A percentile compares a stretch with the other conserved stretches of the same genome.
Evolutionary conservation across 1,140 invertebrate genomes (phyloP).

Genomic region (Macrosteles quadrilineatus): DNA sequence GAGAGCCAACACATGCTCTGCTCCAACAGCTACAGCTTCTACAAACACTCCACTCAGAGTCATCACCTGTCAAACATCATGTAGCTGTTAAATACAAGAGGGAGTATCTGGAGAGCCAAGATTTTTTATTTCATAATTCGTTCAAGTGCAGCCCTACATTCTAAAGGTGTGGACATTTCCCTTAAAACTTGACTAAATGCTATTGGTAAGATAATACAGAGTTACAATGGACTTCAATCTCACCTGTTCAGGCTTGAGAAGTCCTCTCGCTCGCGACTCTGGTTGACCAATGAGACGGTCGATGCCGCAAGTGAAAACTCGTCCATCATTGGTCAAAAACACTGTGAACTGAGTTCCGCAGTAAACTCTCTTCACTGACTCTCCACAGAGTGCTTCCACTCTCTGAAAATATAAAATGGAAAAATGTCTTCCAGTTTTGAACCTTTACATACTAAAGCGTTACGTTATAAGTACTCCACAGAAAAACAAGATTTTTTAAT

Average conservation of each 20-base stretch:
- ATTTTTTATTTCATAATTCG: neutral
- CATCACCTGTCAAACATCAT: constrained; percentile 48
- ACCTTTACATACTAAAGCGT: no score
- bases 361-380: constrained; percentile 61
- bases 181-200: no score
- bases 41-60: constrained; percentile 55
- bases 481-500: no score
- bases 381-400: constrained; percentile 58
- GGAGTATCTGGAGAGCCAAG: neutral
- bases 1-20: constrained; percentile 65
- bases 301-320: constrained; percentile 63
- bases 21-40: constrained; percentile 63
- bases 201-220: no score
- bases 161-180: no score
- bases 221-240: no score
- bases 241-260: constrained; percentile 52
- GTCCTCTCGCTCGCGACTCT: constrained; percentile 50
- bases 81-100: neutral
- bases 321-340: constrained; percentile 62
- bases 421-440: constrained; percentile 21
- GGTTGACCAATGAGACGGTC: constrained; percentile 62
- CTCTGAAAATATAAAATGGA: no score
- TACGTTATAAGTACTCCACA: no score
- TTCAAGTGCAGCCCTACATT: neutral
- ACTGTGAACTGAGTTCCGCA: constrained; percentile 67